phyloP scores from a whole-genome alignment of 2,113 vertebrate species.

The Abramis brama region DNA sequence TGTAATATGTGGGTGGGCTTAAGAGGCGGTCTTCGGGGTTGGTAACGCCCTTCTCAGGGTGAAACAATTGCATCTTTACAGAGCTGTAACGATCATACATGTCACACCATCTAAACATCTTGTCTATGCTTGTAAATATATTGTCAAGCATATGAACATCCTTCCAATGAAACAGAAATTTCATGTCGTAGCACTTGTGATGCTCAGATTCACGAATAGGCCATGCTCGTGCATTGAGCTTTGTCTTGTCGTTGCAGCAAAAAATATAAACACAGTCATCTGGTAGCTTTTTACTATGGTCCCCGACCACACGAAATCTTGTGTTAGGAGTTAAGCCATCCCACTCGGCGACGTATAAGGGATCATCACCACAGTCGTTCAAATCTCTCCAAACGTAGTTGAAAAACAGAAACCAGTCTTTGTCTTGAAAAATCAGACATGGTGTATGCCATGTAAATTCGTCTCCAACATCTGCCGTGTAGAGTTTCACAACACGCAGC shows the following conservation, averaged over 20 bases:
- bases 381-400: neutral
- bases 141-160: neutral
- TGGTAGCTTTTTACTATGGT: neutral
- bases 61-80: no score
- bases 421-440: neutral
- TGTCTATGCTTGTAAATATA: neutral
- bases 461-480: neutral
- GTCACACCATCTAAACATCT: neutral
- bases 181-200: neutral
- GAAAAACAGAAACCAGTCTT: neutral
- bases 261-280: neutral
- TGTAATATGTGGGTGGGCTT: neutral
- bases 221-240: accelerated
- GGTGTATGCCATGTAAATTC: neutral
- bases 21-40: neutral
- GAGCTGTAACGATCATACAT: neutral
- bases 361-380: neutral
- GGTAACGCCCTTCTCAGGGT: neutral
- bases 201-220: neutral
- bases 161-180: neutral
- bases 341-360: neutral
- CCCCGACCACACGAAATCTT: neutral
- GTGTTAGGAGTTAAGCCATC: neutral
- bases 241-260: neutral
- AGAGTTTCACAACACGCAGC: neutral